Percentiles rank a stretch among this genome's conserved stretches.
Evolutionary conservation across 2,888 invertebrate species (phyloP).

Genomic region (Volucella bombylans): DNA sequence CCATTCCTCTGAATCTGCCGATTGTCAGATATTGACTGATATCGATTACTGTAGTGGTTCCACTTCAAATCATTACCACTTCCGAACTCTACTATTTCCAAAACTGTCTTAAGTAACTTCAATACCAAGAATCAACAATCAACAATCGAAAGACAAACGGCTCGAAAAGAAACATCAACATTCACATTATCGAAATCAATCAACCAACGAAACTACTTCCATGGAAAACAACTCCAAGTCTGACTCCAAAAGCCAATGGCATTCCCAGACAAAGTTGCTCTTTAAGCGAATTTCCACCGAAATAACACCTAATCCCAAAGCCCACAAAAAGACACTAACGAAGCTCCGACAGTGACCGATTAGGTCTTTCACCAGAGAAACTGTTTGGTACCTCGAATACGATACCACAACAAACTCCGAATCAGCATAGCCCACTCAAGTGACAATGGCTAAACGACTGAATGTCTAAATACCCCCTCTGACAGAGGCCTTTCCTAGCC

Average conservation of each 20-base stretch:
- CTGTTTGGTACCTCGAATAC: slow-evolving; percentile 5
- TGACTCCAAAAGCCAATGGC: slow-evolving; percentile 19
- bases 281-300: slow-evolving; percentile 34
- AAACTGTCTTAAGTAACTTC: too few species aligned
- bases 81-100: too few species aligned
- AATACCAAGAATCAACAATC: too few species aligned
- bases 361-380: slow-evolving; percentile 15
- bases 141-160: too few species aligned
- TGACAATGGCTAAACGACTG: slow-evolving; percentile 2
- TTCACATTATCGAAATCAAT: not conserved
- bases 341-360: slow-evolving; percentile 9
- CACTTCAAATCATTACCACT: too few species aligned
- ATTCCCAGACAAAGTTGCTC: slow-evolving; percentile 9
- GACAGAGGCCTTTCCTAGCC: slow-evolving; percentile 9
- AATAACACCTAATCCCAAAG: slow-evolving; percentile 21
- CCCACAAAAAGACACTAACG: not conserved
- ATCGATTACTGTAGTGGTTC: too few species aligned
- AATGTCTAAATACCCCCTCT: slow-evolving; percentile 8
- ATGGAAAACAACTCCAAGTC: not conserved
- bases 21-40: too few species aligned
- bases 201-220: slow-evolving; percentile 19
- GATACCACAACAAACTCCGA: not conserved
- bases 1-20: too few species aligned
- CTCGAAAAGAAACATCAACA: too few species aligned
- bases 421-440: slow-evolving; percentile 17